phyloP scores from a whole-genome alignment of 2,113 vertebrate species.

The Lonchura striata region DNA sequence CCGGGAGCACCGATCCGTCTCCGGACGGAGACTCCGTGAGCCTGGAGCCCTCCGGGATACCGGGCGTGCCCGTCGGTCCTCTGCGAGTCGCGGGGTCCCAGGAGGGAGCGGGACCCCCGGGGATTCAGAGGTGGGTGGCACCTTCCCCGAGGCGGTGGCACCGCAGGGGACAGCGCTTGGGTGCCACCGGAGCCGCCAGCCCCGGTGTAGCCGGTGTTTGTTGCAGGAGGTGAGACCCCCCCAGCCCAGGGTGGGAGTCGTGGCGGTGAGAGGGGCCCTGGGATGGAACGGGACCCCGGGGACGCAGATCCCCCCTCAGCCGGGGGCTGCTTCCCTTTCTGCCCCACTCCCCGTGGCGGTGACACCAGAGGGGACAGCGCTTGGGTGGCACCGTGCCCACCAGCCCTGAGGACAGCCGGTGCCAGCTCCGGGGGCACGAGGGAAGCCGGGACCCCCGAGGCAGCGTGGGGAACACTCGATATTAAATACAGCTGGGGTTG shows the following conservation, averaged over 20 bases:
- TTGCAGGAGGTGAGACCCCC: not conserved
- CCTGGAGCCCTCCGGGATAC: not conserved
- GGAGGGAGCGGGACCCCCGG: not conserved
- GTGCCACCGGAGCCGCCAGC: rapidly evolving
- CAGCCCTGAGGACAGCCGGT: not conserved
- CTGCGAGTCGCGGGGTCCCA: not conserved
- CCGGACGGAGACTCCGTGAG: not conserved
- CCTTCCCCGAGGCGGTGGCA: not conserved
- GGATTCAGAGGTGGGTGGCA: not conserved
- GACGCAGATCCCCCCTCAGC: not conserved
- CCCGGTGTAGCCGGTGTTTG: not conserved
- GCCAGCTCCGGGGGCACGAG: not conserved
- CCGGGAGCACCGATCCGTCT: not conserved
- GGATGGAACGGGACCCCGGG: not conserved
- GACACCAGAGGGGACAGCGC: not conserved
- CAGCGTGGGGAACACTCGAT: not conserved
- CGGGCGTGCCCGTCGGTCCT: not conserved
- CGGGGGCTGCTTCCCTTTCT: not conserved
- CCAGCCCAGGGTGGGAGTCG: not conserved
- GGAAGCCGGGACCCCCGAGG: not conserved
- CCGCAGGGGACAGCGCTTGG: not conserved
- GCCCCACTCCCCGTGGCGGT: not conserved
- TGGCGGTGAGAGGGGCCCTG: not conserved
- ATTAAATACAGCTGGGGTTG: not conserved
- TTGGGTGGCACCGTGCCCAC: not conserved